Percentiles rank a stretch among this genome's conserved stretches.
phyloP scores from a whole-genome alignment of 2,113 vertebrate species.

The Melanerpes aurifrons region DNA sequence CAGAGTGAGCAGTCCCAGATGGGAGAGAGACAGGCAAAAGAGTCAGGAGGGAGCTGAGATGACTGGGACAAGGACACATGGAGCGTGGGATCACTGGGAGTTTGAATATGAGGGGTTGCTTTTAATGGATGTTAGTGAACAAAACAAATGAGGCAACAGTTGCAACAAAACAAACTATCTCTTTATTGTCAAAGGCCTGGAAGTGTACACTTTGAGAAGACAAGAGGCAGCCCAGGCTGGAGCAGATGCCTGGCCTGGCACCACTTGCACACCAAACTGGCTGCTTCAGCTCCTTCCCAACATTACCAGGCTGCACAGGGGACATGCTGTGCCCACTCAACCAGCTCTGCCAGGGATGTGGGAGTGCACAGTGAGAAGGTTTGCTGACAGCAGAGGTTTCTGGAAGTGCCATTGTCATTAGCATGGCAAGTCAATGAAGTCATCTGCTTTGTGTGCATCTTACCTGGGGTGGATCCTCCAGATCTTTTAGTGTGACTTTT shows the following conservation, averaged over 20 bases:
- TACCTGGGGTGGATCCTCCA: background rate
- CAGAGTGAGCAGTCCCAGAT: background rate
- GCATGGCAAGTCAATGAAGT: background rate
- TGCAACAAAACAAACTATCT: background rate
- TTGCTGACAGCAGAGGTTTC: background rate
- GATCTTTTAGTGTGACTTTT: background rate
- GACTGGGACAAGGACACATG: background rate
- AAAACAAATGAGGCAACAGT: background rate
- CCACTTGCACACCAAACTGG: rapidly evolving
- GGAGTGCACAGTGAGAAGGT: background rate
- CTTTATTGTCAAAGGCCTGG: background rate
- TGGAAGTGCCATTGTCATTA: background rate
- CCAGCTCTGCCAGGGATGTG: rapidly evolving
- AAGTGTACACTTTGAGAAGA: background rate
- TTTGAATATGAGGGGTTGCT: background rate
- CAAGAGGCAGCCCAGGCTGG: background rate
- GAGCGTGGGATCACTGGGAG: background rate
- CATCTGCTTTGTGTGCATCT: background rate
- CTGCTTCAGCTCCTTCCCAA: background rate
- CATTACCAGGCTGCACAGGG: background rate
- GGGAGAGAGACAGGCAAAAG: background rate
- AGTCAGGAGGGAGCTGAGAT: background rate
- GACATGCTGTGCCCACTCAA: rapidly evolving
- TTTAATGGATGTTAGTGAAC: background rate
- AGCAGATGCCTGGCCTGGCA: background rate